A percentile compares a stretch with the other conserved stretches of the same genome.
Conservation (phyloP, 1,140 invertebrate genomes). For the Drosophila novamexicana region DNA sequence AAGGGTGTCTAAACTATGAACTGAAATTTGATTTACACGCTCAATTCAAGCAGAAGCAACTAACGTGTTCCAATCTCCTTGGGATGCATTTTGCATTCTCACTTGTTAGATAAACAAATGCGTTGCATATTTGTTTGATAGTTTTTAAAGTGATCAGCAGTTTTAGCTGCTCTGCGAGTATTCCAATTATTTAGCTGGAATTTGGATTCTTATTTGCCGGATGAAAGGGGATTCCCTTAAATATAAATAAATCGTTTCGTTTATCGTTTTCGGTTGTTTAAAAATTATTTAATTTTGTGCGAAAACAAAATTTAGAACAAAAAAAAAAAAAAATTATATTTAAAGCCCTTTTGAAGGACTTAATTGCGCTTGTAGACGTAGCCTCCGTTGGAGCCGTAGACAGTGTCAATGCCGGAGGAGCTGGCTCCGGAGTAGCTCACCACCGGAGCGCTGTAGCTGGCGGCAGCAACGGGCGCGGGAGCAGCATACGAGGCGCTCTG, state of each 20-base stretch:
- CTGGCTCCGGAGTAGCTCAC: slow-evolving; percentile 25
- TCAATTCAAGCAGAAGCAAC: too few relatives aligned
- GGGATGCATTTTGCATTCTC: too few relatives aligned
- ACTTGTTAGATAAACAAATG: too few relatives aligned
- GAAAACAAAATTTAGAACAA: slow-evolving; percentile 15
- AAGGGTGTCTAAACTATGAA: too few relatives aligned
- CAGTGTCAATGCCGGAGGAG: slow-evolving; percentile 50
- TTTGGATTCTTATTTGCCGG: too few relatives aligned
- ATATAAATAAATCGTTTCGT: not conserved
- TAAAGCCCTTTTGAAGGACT: slow-evolving; percentile 22
- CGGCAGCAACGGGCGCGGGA: slow-evolving; percentile 42
- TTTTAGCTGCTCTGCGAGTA: too few relatives aligned
- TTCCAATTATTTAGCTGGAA: too few relatives aligned
- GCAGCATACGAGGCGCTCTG: slow-evolving; percentile 35
- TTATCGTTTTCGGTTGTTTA: slow-evolving; percentile 1
- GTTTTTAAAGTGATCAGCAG: too few relatives aligned
- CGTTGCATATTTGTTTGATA: too few relatives aligned
- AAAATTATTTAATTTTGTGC: not conserved
- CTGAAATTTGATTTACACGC: too few relatives aligned
- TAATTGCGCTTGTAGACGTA: slow-evolving; percentile 62
- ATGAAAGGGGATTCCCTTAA: not conserved
- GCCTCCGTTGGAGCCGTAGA: slow-evolving; percentile 72
- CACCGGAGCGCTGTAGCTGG: slow-evolving; percentile 35
- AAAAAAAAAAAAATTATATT: slow-evolving; percentile 49
- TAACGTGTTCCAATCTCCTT: too few relatives aligned